These are phyloP conservation scores for Sweltsa coloradensis DNA, from an alignment of 1,140 invertebrate species.

Conservation along the genomic window DNA sequence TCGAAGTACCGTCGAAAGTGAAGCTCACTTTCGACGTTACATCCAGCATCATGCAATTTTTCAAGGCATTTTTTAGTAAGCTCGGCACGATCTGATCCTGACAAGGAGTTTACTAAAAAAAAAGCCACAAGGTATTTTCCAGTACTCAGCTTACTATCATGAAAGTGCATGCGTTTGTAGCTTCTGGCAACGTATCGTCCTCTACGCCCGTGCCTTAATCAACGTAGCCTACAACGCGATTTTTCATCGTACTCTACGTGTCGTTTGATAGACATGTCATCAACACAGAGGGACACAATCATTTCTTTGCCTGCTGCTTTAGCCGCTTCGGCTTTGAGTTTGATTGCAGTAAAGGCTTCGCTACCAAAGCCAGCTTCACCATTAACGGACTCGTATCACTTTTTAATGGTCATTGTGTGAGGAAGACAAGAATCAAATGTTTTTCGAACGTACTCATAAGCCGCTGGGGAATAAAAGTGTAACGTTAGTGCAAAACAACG, in stretches of 20 bases:
- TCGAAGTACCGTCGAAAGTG: not conserved
- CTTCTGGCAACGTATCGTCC: conserved; percentile 15
- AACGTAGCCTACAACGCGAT: conserved; percentile 17
- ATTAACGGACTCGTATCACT: conserved; percentile 23
- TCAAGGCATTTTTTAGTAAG: not conserved
- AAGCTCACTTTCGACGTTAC: not conserved
- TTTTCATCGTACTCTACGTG: conserved; percentile 20
- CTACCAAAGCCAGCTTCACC: conserved; percentile 22
- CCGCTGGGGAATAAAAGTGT: conserved; percentile 22
- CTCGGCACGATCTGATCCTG: not conserved
- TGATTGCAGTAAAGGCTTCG: conserved; percentile 19
- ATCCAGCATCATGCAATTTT: not conserved
- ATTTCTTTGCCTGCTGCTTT: conserved; percentile 10
- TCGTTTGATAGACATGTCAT: conserved; percentile 24
- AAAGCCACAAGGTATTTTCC: conserved; percentile 20
- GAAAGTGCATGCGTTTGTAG: conserved; percentile 21
- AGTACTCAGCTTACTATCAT: conserved; percentile 21
- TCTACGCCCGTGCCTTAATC: conserved; percentile 20
- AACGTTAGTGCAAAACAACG: conserved; percentile 22
- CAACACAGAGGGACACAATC: conserved; percentile 19
- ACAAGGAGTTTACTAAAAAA: conserved; percentile 1
- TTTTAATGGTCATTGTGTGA: conserved; percentile 20
- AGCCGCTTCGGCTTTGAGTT: conserved; percentile 6
- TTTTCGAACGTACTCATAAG: conserved; percentile 15
- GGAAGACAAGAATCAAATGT: conserved; percentile 19